Conservation (phyloP, 2,888 invertebrate species). For the Drosophila paramelanica region DNA sequence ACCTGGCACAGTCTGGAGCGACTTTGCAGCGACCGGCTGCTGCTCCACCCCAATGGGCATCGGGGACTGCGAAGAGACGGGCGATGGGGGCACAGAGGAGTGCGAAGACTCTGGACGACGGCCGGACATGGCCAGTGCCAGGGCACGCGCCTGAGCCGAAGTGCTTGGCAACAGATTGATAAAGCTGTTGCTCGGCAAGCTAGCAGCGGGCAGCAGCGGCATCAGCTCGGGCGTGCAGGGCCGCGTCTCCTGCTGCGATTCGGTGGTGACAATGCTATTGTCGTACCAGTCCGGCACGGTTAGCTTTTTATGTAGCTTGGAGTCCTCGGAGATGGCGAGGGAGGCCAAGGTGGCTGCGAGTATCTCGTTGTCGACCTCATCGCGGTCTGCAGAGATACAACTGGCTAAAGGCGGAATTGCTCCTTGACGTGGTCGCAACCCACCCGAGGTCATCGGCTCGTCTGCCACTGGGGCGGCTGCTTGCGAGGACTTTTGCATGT, state of each 20-base stretch:
- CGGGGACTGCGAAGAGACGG: neutral
- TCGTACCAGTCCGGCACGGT: neutral
- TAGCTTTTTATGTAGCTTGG: too few relatives aligned
- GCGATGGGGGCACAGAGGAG: neutral
- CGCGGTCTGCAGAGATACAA: neutral
- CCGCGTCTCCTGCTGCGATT: neutral
- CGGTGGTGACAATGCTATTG: too few relatives aligned
- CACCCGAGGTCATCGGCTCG: neutral
- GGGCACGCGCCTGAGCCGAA: conserved; percentile 30
- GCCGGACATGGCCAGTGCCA: neutral
- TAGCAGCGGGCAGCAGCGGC: neutral
- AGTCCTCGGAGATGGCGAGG: neutral
- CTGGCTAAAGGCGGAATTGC: neutral
- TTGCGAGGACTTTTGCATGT: neutral
- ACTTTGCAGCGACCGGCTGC: neutral
- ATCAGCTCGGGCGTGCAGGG: neutral
- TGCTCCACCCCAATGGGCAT: neutral
- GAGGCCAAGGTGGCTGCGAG: neutral
- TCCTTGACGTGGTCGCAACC: neutral
- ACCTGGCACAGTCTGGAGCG: neutral
- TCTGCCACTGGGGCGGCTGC: neutral
- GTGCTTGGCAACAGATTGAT: conserved; percentile 33
- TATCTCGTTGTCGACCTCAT: neutral
- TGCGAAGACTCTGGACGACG: neutral
- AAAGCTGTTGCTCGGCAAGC: neutral